Percentiles rank a stretch among this genome's conserved stretches.
Conservation (phyloP, 2,113 vertebrate species). For the Ifrita kowaldi region DNA sequence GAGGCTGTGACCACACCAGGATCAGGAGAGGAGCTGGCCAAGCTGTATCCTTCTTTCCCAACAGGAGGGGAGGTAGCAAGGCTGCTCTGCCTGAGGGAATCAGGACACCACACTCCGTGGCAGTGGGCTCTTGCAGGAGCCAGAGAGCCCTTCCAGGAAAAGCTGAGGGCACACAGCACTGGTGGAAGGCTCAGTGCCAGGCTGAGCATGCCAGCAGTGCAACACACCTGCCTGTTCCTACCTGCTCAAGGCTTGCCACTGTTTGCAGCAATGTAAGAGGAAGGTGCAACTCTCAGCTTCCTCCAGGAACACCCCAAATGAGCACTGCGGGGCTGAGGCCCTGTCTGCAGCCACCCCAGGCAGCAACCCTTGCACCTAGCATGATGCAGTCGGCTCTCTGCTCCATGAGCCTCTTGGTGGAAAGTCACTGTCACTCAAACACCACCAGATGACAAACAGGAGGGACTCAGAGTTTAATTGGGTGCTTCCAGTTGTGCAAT, state of each 20-base stretch:
- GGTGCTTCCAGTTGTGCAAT: constrained; percentile 39
- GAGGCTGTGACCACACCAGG: background rate
- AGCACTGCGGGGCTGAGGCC: fast-evolving
- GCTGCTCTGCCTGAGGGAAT: fast-evolving
- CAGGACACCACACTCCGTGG: fast-evolving
- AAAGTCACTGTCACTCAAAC: background rate
- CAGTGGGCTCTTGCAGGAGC: background rate
- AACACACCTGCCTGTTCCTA: background rate
- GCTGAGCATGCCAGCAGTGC: fast-evolving
- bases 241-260: background rate
- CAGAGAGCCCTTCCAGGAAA: background rate
- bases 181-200: background rate
- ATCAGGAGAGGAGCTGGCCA: background rate
- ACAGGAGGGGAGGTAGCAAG: background rate
- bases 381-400: fast-evolving
- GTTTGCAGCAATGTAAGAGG: background rate
- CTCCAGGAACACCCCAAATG: fast-evolving
- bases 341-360: background rate
- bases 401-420: background rate
- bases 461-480: constrained; percentile 26
- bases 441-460: background rate
- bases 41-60: background rate
- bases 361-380: too few relatives aligned
- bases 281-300: background rate
- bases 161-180: background rate